phyloP scores from a whole-genome alignment of 2,113 vertebrate genomes.

The Numida meleagris region DNA sequence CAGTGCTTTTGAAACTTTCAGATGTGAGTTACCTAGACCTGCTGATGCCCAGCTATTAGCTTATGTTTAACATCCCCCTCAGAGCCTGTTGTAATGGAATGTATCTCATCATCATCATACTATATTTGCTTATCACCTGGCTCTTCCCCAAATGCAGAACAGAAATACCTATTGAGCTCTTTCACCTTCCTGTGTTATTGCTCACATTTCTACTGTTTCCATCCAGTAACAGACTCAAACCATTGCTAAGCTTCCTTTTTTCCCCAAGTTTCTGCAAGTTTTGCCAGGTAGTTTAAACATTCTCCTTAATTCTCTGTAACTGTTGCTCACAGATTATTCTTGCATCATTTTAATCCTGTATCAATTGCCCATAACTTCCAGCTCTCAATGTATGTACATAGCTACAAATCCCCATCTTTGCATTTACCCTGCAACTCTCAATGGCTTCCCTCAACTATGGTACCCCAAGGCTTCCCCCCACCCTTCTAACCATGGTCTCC shows the following conservation, averaged over 20 bases:
- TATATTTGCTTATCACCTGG: not conserved
- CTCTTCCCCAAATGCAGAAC: not conserved
- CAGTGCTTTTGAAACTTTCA: slow-evolving; percentile 54
- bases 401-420: not conserved
- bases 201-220: not conserved
- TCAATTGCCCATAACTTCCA: not conserved
- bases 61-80: slow-evolving; percentile 19
- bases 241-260: not conserved
- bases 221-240: not conserved
- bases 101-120: not conserved
- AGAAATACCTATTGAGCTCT: not conserved
- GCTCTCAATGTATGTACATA: fast-evolving
- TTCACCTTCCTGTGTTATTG: not conserved
- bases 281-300: not conserved
- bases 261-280: not conserved
- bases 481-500: not conserved
- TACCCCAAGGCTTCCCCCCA: not conserved
- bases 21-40: slow-evolving; percentile 14
- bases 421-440: not conserved
- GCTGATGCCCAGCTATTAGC: slow-evolving; percentile 14
- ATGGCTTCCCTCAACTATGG: not conserved
- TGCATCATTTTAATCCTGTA: not conserved
- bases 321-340: not conserved
- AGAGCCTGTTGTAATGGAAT: slow-evolving; percentile 10
- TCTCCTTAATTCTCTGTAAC: not conserved